Evolutionary conservation across 2,113 vertebrate genomes (phyloP).

Genomic region (Lasiurus borealis): DNA sequence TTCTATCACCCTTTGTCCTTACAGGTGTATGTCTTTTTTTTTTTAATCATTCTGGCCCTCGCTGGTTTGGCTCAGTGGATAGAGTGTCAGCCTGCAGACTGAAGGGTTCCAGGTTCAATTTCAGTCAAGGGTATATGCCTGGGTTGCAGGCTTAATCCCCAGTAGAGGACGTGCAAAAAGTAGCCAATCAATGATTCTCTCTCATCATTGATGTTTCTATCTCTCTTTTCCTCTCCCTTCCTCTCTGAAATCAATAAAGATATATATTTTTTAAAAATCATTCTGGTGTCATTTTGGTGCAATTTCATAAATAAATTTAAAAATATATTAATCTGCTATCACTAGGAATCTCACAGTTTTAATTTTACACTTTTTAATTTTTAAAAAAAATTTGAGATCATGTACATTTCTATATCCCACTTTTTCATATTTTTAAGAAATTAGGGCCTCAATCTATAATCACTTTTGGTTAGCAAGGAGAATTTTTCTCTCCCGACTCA

Average conservation of each 20-base stretch:
- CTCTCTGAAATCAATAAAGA: too few species aligned
- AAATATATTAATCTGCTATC: neutral
- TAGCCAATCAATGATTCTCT: too few species aligned
- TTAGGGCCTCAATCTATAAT: neutral
- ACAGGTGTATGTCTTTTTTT: neutral
- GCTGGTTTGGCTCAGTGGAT: too few species aligned
- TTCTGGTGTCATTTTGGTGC: neutral
- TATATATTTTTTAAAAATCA: neutral
- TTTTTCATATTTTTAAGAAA: slow-evolving; percentile 50
- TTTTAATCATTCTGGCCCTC: neutral
- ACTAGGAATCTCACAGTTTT: neutral
- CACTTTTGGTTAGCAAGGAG: neutral
- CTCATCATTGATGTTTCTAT: too few species aligned
- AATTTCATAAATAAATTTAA: neutral
- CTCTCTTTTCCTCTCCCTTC: too few species aligned
- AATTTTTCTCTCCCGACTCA: neutral
- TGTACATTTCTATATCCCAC: neutral
- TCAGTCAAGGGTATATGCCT: too few species aligned
- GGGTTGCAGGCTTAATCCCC: too few species aligned
- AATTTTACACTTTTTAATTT: neutral
- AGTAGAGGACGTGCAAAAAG: too few species aligned
- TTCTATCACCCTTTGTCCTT: neutral
- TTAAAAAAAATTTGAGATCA: neutral
- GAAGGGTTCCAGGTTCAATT: too few species aligned
- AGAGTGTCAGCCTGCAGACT: too few species aligned